These are phyloP conservation scores for Luscinia luscinia DNA, from an alignment of 2,797 vertebrate species.

Conservation along the genomic window DNA sequence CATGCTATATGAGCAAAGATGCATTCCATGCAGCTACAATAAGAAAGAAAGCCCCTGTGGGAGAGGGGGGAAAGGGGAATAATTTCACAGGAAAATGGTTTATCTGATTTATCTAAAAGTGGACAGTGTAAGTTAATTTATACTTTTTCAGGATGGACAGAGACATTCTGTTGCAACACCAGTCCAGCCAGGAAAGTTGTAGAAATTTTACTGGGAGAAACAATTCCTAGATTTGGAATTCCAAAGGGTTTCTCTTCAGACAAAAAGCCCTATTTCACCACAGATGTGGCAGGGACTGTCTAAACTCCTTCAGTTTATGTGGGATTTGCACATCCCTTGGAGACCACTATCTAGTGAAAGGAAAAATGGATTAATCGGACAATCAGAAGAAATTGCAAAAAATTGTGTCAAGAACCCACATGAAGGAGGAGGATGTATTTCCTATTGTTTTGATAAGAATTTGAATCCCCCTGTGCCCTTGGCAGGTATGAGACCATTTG, in stretches of 20 bases:
- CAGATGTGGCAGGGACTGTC: neutral
- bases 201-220: neutral
- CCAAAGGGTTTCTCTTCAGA: neutral
- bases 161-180: neutral
- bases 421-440: neutral
- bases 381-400: neutral
- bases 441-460: neutral
- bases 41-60: neutral
- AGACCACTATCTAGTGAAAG: neutral
- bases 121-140: neutral
- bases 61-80: neutral
- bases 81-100: neutral
- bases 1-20: neutral
- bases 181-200: neutral
- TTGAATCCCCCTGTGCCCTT: neutral
- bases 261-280: neutral
- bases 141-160: neutral
- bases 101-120: neutral
- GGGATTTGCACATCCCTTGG: neutral
- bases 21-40: neutral
- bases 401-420: neutral
- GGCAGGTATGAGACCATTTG: rapidly evolving
- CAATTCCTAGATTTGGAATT: neutral
- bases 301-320: neutral
- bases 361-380: neutral